phyloP scores from a whole-genome alignment of 1,140 invertebrate genomes.

The Hycleus phaleratus region DNA sequence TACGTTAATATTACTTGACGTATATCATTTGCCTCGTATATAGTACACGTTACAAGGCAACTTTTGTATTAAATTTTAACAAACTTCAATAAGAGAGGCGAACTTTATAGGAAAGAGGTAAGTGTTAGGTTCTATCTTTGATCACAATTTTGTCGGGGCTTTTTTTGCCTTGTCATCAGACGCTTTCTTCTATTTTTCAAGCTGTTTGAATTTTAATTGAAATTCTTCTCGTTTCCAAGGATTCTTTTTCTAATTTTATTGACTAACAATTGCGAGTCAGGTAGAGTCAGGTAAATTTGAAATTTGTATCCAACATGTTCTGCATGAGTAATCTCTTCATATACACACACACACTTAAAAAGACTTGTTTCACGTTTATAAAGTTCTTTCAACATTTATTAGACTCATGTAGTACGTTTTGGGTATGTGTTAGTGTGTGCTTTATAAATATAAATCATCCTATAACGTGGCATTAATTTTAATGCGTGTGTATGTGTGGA shows the following conservation, averaged over 20 bases:
- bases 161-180: too few species aligned
- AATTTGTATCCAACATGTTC: slow-evolving; percentile 3
- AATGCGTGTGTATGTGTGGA: background rate
- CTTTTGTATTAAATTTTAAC: slow-evolving; percentile 18
- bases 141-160: slow-evolving; percentile 4
- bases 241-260: too few species aligned
- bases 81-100: slow-evolving; percentile 8
- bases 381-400: background rate
- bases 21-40: slow-evolving; percentile 7
- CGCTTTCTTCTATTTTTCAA: too few species aligned
- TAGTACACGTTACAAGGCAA: slow-evolving; percentile 1
- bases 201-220: slow-evolving; percentile 12
- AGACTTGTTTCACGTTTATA: background rate
- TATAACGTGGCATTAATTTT: slow-evolving; percentile 8
- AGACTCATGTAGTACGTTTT: background rate
- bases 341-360: background rate
- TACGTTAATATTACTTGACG: slow-evolving; percentile 5
- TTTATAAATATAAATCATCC: slow-evolving; percentile 11
- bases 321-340: slow-evolving; percentile 4
- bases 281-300: slow-evolving; percentile 1
- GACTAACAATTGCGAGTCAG: too few species aligned
- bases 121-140: slow-evolving; percentile 14
- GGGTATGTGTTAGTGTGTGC: background rate
- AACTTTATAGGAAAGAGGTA: slow-evolving; percentile 3
- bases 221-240: background rate